A percentile compares a stretch with the other conserved stretches of the same genome.
Evolutionary conservation across 2,888 invertebrate species (phyloP).

Genomic region (Aspidiotus destructor): DNA sequence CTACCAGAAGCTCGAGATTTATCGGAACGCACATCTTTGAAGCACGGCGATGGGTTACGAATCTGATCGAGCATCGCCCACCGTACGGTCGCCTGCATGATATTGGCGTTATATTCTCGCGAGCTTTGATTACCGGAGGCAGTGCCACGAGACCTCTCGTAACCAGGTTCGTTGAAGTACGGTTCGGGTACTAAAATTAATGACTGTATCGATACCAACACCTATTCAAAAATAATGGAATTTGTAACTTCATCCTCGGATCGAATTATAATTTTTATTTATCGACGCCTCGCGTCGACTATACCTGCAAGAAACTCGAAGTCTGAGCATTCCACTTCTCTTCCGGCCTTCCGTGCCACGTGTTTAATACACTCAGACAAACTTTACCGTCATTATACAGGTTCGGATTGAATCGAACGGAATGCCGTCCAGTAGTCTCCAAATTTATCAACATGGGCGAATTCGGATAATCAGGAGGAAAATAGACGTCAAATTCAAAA

Average conservation of each 20-base stretch:
- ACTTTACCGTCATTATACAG: constrained; percentile 91
- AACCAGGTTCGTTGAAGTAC: constrained; percentile 91
- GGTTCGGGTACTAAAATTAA: constrained; percentile 85
- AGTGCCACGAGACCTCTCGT: constrained; percentile 80
- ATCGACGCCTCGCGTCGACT: neutral
- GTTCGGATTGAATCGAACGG: constrained; percentile 86
- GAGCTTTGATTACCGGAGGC: constrained; percentile 80
- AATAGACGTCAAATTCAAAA: constrained; percentile 77
- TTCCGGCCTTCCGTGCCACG: constrained; percentile 93
- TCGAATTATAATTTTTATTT: too few species aligned
- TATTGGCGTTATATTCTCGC: constrained; percentile 89
- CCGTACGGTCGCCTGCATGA: constrained; percentile 85
- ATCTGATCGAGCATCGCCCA: constrained; percentile 96
- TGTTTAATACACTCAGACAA: constrained; percentile 88
- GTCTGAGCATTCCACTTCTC: constrained; percentile 91
- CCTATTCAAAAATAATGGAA: constrained; percentile 45
- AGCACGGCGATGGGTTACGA: constrained; percentile 78
- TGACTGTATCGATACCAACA: constrained; percentile 85
- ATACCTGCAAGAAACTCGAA: constrained; percentile 75
- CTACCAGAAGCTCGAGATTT: neutral
- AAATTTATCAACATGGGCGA: constrained; percentile 83
- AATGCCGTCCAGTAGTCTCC: constrained; percentile 80
- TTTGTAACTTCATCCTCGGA: neutral
- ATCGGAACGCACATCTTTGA: constrained; percentile 61
- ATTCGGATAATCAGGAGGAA: constrained; percentile 71